Percentiles rank a stretch among this genome's conserved stretches.
Evolutionary conservation across 2,113 vertebrate species (phyloP).

Genomic region (Microtus ochrogaster): DNA sequence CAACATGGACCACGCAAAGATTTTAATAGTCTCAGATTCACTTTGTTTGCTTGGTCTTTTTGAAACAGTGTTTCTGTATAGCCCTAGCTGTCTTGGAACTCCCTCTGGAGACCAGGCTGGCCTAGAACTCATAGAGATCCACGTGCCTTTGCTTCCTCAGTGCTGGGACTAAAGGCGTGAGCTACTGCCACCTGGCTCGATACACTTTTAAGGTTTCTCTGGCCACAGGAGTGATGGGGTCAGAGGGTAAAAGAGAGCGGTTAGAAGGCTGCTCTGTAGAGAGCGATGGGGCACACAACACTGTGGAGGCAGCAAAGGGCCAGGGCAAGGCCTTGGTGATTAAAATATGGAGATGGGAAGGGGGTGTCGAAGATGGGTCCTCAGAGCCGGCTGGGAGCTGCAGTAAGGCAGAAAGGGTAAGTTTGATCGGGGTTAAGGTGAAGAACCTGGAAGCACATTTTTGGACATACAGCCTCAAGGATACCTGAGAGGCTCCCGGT

Average conservation of each 20-base stretch:
- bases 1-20: background rate
- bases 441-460: background rate
- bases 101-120: background rate
- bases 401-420: background rate
- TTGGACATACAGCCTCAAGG: background rate
- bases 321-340: background rate
- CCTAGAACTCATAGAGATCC: background rate
- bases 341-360: background rate
- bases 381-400: background rate
- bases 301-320: background rate
- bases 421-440: background rate
- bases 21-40: background rate
- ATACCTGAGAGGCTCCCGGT: background rate
- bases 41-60: background rate
- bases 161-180: background rate
- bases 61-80: background rate
- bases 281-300: background rate
- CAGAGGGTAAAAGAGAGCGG: background rate
- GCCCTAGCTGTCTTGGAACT: background rate
- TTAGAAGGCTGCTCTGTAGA: background rate
- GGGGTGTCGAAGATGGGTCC: background rate
- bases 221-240: background rate
- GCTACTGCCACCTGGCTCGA: background rate
- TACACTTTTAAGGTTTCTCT: background rate
- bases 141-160: background rate